Percentiles rank a stretch among this genome's conserved stretches.
Conservation (phyloP, 2,113 vertebrate species). For the Ophthalmolycus amberensis region DNA sequence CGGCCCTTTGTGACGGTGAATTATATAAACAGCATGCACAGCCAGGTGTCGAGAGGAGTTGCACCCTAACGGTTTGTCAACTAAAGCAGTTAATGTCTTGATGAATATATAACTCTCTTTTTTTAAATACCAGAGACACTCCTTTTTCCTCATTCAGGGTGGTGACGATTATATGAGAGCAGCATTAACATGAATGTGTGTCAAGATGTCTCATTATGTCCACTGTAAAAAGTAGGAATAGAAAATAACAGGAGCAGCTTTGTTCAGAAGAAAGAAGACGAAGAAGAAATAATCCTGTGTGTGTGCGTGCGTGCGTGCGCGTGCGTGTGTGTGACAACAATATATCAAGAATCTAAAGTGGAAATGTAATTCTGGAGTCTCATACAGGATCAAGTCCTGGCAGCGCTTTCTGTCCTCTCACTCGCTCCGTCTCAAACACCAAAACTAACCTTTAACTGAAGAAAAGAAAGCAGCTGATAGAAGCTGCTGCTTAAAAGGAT, state of each 20-base stretch:
- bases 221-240: slow-evolving; percentile 39
- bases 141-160: slow-evolving; percentile 19
- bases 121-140: slow-evolving; percentile 30
- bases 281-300: no score
- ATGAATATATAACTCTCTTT: slow-evolving; percentile 38
- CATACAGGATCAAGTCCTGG: neutral
- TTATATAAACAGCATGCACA: slow-evolving; percentile 75
- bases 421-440: slow-evolving; percentile 2
- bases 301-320: neutral
- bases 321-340: slow-evolving; percentile 13
- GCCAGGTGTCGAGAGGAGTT: slow-evolving; percentile 56
- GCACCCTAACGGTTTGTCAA: slow-evolving; percentile 43
- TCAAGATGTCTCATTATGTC: slow-evolving; percentile 26
- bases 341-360: neutral
- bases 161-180: slow-evolving; percentile 14
- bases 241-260: slow-evolving; percentile 49
- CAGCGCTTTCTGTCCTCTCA: neutral
- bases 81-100: slow-evolving; percentile 41
- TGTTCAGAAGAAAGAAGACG: neutral
- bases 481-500: neutral
- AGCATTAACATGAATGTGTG: slow-evolving; percentile 35
- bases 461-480: neutral
- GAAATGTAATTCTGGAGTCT: slow-evolving; percentile 13
- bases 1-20: slow-evolving; percentile 63
- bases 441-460: neutral